These are phyloP conservation scores for Aphelenchoides fujianensis DNA, from an alignment of 1,140 invertebrate genomes.

Conservation along the genomic window DNA sequence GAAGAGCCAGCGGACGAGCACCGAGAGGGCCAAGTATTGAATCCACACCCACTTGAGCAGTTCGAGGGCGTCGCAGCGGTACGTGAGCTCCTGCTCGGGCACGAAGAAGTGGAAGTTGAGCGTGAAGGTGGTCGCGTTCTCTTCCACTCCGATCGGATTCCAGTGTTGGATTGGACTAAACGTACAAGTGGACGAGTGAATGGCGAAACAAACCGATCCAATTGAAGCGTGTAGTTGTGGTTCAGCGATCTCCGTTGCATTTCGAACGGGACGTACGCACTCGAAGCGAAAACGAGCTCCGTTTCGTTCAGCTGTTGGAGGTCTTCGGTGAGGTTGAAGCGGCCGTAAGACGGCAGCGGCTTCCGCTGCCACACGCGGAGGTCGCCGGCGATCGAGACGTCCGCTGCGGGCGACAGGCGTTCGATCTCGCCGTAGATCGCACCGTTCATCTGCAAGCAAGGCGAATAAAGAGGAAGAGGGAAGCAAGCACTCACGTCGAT, in stretches of 20 bases:
- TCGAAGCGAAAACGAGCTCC: constrained; percentile 9
- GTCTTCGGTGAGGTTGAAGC: constrained; percentile 1
- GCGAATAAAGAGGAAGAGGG: no score
- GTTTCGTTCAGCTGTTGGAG: constrained; percentile 1
- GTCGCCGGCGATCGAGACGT: background rate
- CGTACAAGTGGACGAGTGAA: background rate
- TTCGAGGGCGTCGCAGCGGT: background rate
- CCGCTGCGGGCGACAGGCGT: background rate
- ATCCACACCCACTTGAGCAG: constrained; percentile 23
- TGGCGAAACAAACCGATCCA: background rate
- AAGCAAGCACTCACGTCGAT: constrained; percentile 6
- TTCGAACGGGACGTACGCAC: background rate
- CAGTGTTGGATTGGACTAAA: constrained; percentile 2
- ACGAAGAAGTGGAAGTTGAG: constrained; percentile 7
- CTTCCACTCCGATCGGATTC: background rate
- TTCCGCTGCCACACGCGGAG: background rate
- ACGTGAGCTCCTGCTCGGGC: background rate
- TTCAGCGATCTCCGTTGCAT: constrained; percentile 7
- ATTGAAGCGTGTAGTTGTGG: constrained; percentile 10
- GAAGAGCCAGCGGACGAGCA: background rate
- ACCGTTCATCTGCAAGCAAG: constrained; percentile 8
- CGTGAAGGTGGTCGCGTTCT: constrained; percentile 11
- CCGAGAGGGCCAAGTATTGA: constrained; percentile 5
- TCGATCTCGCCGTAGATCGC: background rate
- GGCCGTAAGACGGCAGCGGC: constrained; percentile 10